Conservation (phyloP, 2,888 invertebrate species). For the Yponomeuta malinellus region DNA sequence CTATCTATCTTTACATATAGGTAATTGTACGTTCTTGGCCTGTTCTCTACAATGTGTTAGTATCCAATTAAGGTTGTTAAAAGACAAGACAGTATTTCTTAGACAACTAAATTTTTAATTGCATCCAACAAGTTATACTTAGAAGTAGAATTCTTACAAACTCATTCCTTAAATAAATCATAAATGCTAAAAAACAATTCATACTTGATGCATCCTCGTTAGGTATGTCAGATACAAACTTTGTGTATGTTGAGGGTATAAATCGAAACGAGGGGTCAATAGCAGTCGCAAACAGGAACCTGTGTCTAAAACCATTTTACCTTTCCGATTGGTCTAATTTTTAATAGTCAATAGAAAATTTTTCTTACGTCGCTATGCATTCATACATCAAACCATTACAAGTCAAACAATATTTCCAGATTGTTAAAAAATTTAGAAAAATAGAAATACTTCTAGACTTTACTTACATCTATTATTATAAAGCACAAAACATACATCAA, state of each 20-base stretch:
- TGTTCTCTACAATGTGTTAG: no score
- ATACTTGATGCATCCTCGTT: constrained; percentile 40
- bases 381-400: neutral
- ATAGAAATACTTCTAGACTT: constrained; percentile 12
- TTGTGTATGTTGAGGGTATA: constrained; percentile 34
- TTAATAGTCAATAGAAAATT: neutral
- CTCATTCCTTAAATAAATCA: constrained; percentile 57
- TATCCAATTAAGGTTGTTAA: neutral
- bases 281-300: constrained; percentile 8
- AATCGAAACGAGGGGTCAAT: constrained; percentile 9
- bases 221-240: constrained; percentile 63
- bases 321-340: neutral
- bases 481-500: constrained; percentile 12
- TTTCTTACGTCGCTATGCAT: neutral
- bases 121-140: constrained; percentile 71
- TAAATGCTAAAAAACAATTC: constrained; percentile 57
- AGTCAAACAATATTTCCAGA: neutral
- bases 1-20: no score
- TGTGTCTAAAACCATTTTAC: neutral
- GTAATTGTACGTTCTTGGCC: no score
- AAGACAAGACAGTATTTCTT: constrained; percentile 7
- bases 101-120: constrained; percentile 62
- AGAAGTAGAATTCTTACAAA: constrained; percentile 56
- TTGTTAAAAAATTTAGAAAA: constrained; percentile 13
- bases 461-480: constrained; percentile 11